Percentiles rank a stretch among this genome's conserved stretches.
These are phyloP conservation scores for Drosophila anomalata DNA, from an alignment of 2,888 invertebrate species.

Conservation along the genomic window DNA sequence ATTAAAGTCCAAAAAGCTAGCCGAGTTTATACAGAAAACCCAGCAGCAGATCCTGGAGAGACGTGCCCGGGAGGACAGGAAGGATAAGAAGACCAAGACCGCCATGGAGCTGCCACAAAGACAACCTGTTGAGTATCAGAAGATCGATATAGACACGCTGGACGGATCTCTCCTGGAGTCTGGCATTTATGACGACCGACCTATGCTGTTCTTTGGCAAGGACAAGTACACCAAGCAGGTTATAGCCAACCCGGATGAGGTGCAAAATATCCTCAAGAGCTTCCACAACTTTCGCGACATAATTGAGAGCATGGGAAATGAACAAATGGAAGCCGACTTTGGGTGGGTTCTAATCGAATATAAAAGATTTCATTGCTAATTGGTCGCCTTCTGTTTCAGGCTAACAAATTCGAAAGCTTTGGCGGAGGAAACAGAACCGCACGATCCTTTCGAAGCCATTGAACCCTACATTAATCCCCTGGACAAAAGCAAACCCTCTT, in stretches of 20 bases:
- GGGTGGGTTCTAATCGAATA: conserved; percentile 43
- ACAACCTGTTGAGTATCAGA: conserved; percentile 82
- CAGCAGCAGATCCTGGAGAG: conserved; percentile 80
- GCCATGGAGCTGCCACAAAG: conserved; percentile 15
- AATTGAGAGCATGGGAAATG: conserved; percentile 80
- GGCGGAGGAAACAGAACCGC: conserved; percentile 37
- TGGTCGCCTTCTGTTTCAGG: conserved; percentile 27
- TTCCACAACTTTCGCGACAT: conserved; percentile 81
- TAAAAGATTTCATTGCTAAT: not conserved
- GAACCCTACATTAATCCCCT: conserved; percentile 72
- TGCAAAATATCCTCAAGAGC: conserved; percentile 81
- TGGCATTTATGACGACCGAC: conserved; percentile 81
- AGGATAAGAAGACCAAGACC: conserved; percentile 31
- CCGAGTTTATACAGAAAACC: conserved; percentile 86
- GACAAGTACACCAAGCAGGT: conserved; percentile 69
- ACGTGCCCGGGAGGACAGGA: conserved; percentile 54
- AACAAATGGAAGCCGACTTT: conserved; percentile 57
- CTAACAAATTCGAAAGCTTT: conserved; percentile 43
- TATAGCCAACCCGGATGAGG: conserved; percentile 66
- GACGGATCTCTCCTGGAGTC: conserved; percentile 72
- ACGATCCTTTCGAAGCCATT: conserved; percentile 70
- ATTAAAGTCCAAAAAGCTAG: conserved; percentile 87
- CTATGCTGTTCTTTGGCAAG: conserved; percentile 81
- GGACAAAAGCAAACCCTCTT: conserved; percentile 23
- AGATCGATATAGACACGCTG: conserved; percentile 79